Percentiles rank a stretch among this genome's conserved stretches.
Evolutionary conservation across 2,888 invertebrate species (phyloP).

Genomic region (Dorcus parallelipipedus): DNA sequence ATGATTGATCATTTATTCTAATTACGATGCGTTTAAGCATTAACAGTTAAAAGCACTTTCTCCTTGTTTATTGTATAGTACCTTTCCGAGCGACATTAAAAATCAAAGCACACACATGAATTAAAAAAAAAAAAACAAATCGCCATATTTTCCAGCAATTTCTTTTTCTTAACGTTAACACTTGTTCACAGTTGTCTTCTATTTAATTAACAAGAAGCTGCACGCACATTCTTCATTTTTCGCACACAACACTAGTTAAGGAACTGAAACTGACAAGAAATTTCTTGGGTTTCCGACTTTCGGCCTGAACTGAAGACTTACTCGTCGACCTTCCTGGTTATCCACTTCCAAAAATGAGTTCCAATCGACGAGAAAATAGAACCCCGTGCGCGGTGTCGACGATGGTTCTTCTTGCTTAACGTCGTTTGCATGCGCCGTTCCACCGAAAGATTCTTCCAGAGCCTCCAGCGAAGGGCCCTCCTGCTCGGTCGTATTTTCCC

Average conservation of each 20-base stretch:
- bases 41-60: no score
- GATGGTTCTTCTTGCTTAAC: constrained; percentile 63
- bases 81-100: no score
- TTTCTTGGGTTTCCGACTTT: constrained; percentile 77
- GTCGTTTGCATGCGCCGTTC: constrained; percentile 52
- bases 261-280: constrained; percentile 72
- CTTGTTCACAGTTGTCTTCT: not conserved
- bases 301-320: constrained; percentile 76
- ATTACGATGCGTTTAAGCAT: no score
- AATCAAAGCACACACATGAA: not conserved
- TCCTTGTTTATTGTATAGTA: no score
- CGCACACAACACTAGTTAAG: constrained; percentile 48
- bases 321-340: constrained; percentile 65
- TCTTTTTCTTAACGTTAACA: not conserved
- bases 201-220: no score
- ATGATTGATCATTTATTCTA: no score
- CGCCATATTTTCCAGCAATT: not conserved
- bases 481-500: constrained; percentile 9
- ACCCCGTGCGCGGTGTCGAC: constrained; percentile 68
- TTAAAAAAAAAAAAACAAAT: not conserved
- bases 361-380: constrained; percentile 84
- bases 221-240: not conserved
- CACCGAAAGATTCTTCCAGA: constrained; percentile 76
- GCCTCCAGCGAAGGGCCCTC: constrained; percentile 47
- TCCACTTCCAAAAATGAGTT: constrained; percentile 83